A percentile compares a stretch with the other conserved stretches of the same genome.
phyloP scores from a whole-genome alignment of 2,797 vertebrate genomes.

The Scyliorhinus canicula region DNA sequence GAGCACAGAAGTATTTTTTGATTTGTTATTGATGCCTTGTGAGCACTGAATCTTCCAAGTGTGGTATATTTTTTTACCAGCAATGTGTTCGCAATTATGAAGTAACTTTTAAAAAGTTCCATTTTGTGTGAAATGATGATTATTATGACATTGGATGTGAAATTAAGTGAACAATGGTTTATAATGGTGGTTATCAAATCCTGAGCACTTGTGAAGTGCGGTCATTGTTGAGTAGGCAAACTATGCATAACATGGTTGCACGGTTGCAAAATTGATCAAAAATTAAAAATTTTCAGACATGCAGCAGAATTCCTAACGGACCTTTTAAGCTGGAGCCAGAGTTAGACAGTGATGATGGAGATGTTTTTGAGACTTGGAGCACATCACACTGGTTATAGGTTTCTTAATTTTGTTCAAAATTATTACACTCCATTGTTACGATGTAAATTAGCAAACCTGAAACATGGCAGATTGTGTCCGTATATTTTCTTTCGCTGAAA shows the following conservation, averaged over 20 bases:
- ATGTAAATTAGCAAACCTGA: background rate
- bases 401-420: background rate
- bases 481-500: background rate
- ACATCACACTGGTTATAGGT: background rate
- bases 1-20: background rate
- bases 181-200: background rate
- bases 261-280: background rate
- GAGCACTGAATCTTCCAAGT: background rate
- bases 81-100: background rate
- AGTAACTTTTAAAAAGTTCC: background rate
- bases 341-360: background rate
- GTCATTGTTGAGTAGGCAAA: background rate
- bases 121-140: background rate
- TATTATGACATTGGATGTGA: background rate
- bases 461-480: background rate
- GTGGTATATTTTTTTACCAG: background rate
- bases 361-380: background rate
- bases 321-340: too few species aligned
- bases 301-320: background rate
- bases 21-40: background rate
- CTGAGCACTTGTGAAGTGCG: background rate
- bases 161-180: background rate
- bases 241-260: background rate
- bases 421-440: background rate
- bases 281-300: background rate